Evolutionary conservation across 1,140 invertebrate species (phyloP), one percentile per base, ranked within the genome.

Genomic region (Zelostemma sp.): DNA sequence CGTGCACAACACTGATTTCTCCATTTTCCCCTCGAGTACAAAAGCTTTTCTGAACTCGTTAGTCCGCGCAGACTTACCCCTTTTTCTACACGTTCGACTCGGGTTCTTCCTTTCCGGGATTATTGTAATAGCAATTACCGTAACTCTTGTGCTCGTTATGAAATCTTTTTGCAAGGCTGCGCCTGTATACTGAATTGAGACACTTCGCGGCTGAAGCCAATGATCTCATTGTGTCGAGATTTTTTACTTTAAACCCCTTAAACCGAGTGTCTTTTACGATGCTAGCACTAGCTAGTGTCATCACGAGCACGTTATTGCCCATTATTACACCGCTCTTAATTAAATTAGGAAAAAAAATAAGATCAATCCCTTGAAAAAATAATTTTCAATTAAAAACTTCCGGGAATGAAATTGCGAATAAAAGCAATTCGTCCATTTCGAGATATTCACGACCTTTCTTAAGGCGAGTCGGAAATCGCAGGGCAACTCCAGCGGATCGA

Each of bases 131-230:
- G 48, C 57, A 60, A 60, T 60, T 60, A 60, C 57, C 47, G 48
- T 60, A 60, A 60, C 57, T 60, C 40, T 41, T 51, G 57, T 51
- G 48, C 57, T 60, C 57, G 48, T 60, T 60, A 60, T 50, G 57
- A 60, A 60, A 51, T 51, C 21, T 60, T 60, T 60, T 60, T 60
- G 48, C 57, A 60, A 60, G 57, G 48, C 48, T 60, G 57, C 57
- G 40, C 47, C 48, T 51, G 48, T 41, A n/a, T n/a, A 51, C 38
- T 51, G 21, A 51, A 60, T 51, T 60, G 48, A 51, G 38, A 60
- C 21, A 41, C 57, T 49, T 51, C 49, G 16, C 38, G 14, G 17
- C 16, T 28, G 25, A 51, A 45, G 40, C 38, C 21, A 60, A 60
- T 17, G 57, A 51, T 60, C 57, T 60, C 40, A 46, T 60, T 51